phyloP scores from a whole-genome alignment of 2,888 invertebrate species.

The Drosophila vallismaia region DNA sequence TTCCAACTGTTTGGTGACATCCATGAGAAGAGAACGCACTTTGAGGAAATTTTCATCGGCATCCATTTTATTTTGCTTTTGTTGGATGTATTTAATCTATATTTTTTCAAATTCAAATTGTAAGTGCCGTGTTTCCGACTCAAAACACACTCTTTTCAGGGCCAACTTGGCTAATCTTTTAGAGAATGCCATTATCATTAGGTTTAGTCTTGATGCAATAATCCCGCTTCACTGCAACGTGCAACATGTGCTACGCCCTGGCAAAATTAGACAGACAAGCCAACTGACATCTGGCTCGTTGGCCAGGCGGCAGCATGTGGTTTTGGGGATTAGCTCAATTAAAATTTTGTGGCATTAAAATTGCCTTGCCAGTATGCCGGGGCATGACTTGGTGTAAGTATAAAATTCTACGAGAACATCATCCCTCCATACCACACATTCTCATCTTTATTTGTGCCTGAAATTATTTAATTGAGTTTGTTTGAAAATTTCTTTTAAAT shows the following conservation, averaged over 20 bases:
- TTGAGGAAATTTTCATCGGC: constrained; percentile 45
- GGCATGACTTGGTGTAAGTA: constrained; percentile 20
- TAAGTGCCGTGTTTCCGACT: background rate
- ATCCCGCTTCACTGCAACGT: constrained; percentile 15
- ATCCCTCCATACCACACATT: constrained; percentile 35
- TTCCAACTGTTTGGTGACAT: constrained; percentile 33
- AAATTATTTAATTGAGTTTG: constrained; percentile 80
- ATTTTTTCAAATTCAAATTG: background rate
- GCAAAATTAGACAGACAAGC: constrained; percentile 52
- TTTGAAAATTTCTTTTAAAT: constrained; percentile 78
- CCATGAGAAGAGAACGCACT: constrained; percentile 32
- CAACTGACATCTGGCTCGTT: constrained; percentile 67
- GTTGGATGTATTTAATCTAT: background rate
- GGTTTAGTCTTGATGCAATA: constrained; percentile 59
- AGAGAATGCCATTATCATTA: constrained; percentile 67
- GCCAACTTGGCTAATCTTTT: constrained; percentile 57
- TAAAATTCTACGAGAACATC: constrained; percentile 49
- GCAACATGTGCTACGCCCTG: constrained; percentile 37
- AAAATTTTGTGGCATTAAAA: constrained; percentile 75
- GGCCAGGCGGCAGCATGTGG: constrained; percentile 65
- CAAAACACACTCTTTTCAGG: background rate
- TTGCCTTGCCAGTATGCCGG: constrained; percentile 53
- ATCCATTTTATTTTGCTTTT: constrained; percentile 19
- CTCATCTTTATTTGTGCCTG: constrained; percentile 72
- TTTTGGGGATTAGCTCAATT: constrained; percentile 75